Base-by-base conservation (phyloP, 2,113 vertebrate species). In the Microtus montanus region DNA sequence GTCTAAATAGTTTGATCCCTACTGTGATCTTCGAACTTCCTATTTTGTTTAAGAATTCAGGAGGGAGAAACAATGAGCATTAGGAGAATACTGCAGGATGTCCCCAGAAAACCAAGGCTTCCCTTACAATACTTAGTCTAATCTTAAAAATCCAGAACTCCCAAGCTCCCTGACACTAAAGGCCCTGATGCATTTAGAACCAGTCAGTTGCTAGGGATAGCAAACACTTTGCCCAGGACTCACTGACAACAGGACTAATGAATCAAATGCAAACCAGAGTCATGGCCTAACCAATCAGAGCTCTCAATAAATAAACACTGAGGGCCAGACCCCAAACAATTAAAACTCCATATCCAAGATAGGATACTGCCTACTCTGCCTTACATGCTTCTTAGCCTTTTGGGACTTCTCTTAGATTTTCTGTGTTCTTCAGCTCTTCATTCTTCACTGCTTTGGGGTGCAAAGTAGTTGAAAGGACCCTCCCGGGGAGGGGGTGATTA, bases 31-130 rank as follows among this genome's bases (percentile, higher is more conserved):
- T 80, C 80, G 38, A 58, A 74, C 41, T 78, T 15, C 9, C 19
- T 35, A 79, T 85, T 96, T 92, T 52, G 64, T 74, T 77, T 68
- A 54, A 71, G 20, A 85, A 38, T 89, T 92, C 28, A 92, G 80
- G 47, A 87, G 35, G 38, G 35, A 90, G n/a, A 94, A 86, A 91
- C 12, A 75, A 77, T n/a, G 61, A 68, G 20, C 49, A 77, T 80
- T 82, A 35, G 54, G 58, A 66, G 1, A 84, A 63, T 87, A 38
- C 44, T 49, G 71, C 9, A 58, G 7, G 12, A 19, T 33, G 80
- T 20, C 77, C 58, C 6, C 58, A 82, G 58, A 88, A 71, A 66
- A 28, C 20, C 44, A 77, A 91, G 7, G 92, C 49, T 49, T 13
- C 22, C 44, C 0, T 93, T 33, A 12, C 12, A 71, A 95, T 49